These are phyloP conservation scores for Mythimna impura DNA, from an alignment of 2,888 invertebrate genomes.

Conservation along the genomic window DNA sequence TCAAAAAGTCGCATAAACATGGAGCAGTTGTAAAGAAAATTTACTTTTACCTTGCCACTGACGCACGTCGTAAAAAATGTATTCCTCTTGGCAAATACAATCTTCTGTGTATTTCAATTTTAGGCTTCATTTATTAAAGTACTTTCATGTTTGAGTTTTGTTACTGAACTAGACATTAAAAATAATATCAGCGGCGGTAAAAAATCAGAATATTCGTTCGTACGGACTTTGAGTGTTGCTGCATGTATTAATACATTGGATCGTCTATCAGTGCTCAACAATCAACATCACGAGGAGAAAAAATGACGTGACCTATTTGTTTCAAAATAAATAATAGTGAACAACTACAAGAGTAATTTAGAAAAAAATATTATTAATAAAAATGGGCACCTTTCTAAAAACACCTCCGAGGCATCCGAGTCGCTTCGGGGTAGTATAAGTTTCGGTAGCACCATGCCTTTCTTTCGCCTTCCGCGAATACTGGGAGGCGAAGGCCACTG, in stretches of 20 bases:
- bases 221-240: slow-evolving; percentile 13
- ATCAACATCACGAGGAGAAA: neutral
- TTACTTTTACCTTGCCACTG: slow-evolving; percentile 65
- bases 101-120: slow-evolving; percentile 47
- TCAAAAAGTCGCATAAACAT: slow-evolving; percentile 57
- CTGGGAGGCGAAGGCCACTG: slow-evolving; percentile 91
- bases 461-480: slow-evolving; percentile 92
- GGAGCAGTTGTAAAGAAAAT: slow-evolving; percentile 56
- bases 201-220: slow-evolving; percentile 6
- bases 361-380: slow-evolving; percentile 51
- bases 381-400: slow-evolving; percentile 90
- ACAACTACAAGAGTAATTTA: neutral
- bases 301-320: slow-evolving; percentile 1
- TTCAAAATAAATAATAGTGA: neutral
- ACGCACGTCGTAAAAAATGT: slow-evolving; percentile 67
- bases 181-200: slow-evolving; percentile 20
- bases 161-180: slow-evolving; percentile 42
- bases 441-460: slow-evolving; percentile 93
- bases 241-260: slow-evolving; percentile 2
- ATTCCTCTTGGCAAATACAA: slow-evolving; percentile 65
- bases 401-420: slow-evolving; percentile 93
- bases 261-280: slow-evolving; percentile 6
- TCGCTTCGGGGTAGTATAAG: slow-evolving; percentile 94
- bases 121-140: slow-evolving; percentile 41
- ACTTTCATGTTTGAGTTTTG: slow-evolving; percentile 50